Base-by-base conservation (phyloP, 2,797 vertebrate species). In the Menidia menidia region DNA sequence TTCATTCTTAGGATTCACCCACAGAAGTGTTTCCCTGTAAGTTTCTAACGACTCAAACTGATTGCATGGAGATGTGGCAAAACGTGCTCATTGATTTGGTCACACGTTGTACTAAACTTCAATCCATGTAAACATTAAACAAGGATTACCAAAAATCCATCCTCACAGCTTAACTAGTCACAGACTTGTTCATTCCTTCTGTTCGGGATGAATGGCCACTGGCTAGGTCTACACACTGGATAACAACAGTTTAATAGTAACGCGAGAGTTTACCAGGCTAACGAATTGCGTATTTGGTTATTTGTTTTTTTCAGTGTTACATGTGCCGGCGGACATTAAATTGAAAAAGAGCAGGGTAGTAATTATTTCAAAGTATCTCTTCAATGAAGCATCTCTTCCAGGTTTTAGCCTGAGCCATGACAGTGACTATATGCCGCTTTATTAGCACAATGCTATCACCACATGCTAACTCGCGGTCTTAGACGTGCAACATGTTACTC, bases 361-460 rank as follows among this genome's bases (percentile, higher is more conserved):
- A 4, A 15, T 13, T 31, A 51, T 19, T 32, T 13, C 1, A 2
- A 6, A 15, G 14, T 45, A 2, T 30, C 2, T 2, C 30, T 8
- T 11, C 10, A 41, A 6, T 4, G 32, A 56, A 30, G 11, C 10
- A 33, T 41, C 15, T 7, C 1, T 2, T 83, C 70, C 81, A 81
- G 65, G 58, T 71, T 1, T 66, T 86, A 88, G 84, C 42, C 87
- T 0, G 57, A 14, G 50, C 67, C 83, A 67, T 47, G n/a, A 44
- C 19, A 14, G 5, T 60, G 8, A 56, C 55, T 65, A 54, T 65
- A 60, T 84, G 84, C 76, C 77, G 86, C 87, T 89, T 54, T 48
- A 0, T 75, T 88, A 91, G 90, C 90, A 58, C 1, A 2, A 4
- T 4, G 92, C 91, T 91, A 91, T 67, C 64, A 31, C 60, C 25